Conservation (phyloP, 2,888 invertebrate genomes). For the Philonicus albiceps region DNA sequence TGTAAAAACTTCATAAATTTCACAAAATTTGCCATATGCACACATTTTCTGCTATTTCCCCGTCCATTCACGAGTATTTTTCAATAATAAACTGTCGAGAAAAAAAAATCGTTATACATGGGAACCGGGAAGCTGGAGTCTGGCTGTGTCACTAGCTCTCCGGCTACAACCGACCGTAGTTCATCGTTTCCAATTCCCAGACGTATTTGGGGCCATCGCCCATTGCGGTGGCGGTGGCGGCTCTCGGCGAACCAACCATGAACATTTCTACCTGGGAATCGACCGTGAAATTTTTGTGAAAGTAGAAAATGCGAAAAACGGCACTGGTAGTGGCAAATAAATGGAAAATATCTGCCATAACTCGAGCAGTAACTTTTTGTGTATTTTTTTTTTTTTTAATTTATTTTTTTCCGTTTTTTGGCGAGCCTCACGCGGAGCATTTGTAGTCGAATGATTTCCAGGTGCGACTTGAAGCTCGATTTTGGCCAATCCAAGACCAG, state of each 20-base stretch:
- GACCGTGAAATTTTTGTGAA: constrained; percentile 31
- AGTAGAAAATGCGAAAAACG: not conserved
- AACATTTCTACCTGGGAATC: constrained; percentile 31
- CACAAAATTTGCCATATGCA: not conserved
- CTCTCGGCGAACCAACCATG: not conserved
- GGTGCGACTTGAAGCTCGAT: not conserved
- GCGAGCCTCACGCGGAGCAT: not conserved
- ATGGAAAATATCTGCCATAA: not conserved
- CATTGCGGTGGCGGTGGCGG: not conserved
- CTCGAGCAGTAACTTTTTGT: not conserved
- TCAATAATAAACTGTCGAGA: not conserved
- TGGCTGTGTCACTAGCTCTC: not conserved
- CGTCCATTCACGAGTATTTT: not conserved
- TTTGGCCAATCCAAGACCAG: not conserved
- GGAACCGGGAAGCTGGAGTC: not conserved
- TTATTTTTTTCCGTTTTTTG: not conserved
- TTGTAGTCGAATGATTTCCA: not conserved
- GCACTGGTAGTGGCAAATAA: not conserved
- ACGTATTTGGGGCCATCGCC: not conserved
- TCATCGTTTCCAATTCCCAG: constrained; percentile 19
- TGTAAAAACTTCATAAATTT: not conserved
- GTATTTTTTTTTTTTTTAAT: not conserved
- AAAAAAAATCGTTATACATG: not conserved
- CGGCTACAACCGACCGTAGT: not conserved
- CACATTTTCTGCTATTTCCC: not conserved